Percentiles rank a stretch among this genome's conserved stretches.
Evolutionary conservation across 2,113 vertebrate species (phyloP).

Genomic region (zebrafish (Danio rerio)): GRCz12tu NC_133193.1:52205501-52206000

Average conservation of each 20-base stretch:
- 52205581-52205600: background rate
- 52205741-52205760: background rate
- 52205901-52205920: constrained; percentile 37
- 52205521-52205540: too few relatives aligned
- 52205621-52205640: background rate
- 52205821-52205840: background rate
- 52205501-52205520: too few relatives aligned
- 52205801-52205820: constrained; percentile 24
- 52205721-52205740: constrained; percentile 12
- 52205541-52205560: too few relatives aligned
- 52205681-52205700: background rate
- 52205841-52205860: background rate
- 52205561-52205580: background rate
- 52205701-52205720: constrained; percentile 18
- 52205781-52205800: background rate
- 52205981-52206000: too few relatives aligned
- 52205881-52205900: constrained; percentile 13
- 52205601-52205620: background rate
- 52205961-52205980: too few relatives aligned
- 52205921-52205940: too few relatives aligned
- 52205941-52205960: too few relatives aligned
- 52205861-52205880: constrained; percentile 22
- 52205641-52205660: constrained; percentile 20
- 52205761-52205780: constrained; percentile 9
- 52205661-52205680: background rate